Evolutionary conservation across 2,113 vertebrate genomes (phyloP).

Genomic region (Sakesphorus luctuosus): DNA sequence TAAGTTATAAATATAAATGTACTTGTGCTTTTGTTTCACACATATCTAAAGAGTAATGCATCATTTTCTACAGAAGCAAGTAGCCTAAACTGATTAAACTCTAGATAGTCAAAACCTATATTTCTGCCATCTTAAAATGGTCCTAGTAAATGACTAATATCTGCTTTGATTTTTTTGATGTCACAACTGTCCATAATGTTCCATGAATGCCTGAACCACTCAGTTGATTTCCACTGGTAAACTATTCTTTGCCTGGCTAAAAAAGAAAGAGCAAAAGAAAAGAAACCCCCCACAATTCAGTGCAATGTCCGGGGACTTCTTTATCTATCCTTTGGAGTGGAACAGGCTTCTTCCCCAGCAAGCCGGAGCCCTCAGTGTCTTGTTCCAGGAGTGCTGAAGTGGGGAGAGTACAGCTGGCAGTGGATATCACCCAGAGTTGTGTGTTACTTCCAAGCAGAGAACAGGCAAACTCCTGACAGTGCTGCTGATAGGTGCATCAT

Average conservation of each 20-base stretch:
- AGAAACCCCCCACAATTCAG: not conserved
- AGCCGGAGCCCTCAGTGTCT: rapidly evolving
- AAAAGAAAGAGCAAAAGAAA: not conserved
- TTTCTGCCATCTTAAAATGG: not conserved
- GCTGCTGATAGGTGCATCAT: rapidly evolving
- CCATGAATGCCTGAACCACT: not conserved
- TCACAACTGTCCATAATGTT: not conserved
- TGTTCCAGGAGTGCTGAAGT: not conserved
- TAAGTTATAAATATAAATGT: not conserved
- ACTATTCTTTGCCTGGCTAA: not conserved
- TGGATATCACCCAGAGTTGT: not conserved
- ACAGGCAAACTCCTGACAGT: not conserved
- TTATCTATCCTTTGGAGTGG: not conserved
- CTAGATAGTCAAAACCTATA: not conserved
- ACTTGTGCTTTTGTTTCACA: not conserved
- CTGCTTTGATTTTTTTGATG: not conserved
- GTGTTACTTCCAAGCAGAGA: not conserved
- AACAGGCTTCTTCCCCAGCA: rapidly evolving
- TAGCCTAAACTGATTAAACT: not conserved
- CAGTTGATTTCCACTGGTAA: not conserved
- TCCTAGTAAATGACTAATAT: not conserved
- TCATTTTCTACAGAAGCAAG: not conserved
- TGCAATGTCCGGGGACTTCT: not conserved
- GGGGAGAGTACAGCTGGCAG: rapidly evolving
- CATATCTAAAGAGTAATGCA: not conserved